Evolutionary conservation across 2,113 vertebrate species (phyloP).

Genomic region (Campylomormyrus tamandua): DNA sequence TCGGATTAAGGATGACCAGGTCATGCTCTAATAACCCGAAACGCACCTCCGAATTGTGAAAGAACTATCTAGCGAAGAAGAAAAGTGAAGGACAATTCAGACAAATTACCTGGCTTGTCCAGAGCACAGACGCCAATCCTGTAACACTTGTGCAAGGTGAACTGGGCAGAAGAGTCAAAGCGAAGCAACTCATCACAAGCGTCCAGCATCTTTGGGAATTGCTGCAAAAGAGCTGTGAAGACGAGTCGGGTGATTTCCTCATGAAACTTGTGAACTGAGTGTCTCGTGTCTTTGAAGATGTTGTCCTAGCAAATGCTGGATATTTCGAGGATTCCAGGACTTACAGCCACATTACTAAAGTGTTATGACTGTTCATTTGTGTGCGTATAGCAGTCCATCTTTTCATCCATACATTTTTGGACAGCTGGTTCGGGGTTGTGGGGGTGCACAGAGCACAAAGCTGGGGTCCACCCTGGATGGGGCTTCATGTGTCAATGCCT

Average conservation of each 20-base stretch:
- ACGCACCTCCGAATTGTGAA: background rate
- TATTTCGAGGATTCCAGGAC: background rate
- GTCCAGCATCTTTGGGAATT: background rate
- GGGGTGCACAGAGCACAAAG: background rate
- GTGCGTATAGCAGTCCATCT: background rate
- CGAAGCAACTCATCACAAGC: background rate
- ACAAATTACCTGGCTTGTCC: background rate
- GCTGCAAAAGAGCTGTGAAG: background rate
- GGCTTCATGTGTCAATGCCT: background rate
- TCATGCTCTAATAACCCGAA: background rate
- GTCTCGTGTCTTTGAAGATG: background rate
- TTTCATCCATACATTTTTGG: background rate
- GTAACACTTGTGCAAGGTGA: background rate
- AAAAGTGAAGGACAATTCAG: background rate
- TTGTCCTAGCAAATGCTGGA: background rate
- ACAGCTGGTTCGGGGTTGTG: background rate
- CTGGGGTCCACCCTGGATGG: background rate
- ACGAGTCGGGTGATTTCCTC: background rate
- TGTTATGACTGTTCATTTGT: no score
- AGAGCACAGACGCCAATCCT: background rate
- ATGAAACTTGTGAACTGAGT: background rate
- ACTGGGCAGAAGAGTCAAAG: background rate
- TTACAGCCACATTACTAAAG: no score
- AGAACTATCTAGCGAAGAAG: background rate
- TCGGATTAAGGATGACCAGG: background rate